Evolutionary conservation across 2,888 invertebrate genomes (phyloP), one percentile per base, ranked within the genome.

Genomic region (Clepsis dumicolana): DNA sequence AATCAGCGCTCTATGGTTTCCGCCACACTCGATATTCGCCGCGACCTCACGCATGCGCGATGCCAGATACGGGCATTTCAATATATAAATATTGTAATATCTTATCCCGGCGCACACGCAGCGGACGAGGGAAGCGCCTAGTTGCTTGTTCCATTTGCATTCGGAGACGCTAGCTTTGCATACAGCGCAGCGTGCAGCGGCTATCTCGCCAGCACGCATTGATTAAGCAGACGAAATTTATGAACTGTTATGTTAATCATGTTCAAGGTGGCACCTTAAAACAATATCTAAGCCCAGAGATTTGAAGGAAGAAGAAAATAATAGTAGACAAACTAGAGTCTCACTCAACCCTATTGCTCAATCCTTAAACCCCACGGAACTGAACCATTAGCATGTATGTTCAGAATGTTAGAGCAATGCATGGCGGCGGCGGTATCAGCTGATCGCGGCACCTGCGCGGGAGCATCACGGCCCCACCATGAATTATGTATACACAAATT

Each of bases 401-500:
- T 25, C 52, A 53, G 25, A 25, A 16, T 12, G 52, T 27, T n/a
- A 4, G 27, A 27, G 52, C 10, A 53, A 53, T 27, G 57, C 18
- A 10, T 48, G 56, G 44, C 8, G 70, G 65, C 66, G 68, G 62
- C 65, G 74, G 68, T 76, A 73, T 71, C 71, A 59, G 70, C 73
- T 69, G 72, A 64, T 73, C 75, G 75, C 73, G 70, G 72, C 72
- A 72, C 69, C 69, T 70, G 73, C 69, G 69, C 68, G 38, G 72
- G 73, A 73, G 71, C 75, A 68, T 77, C 75, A 50, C n/a, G 50
- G 35, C 35, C 69, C 69, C 70, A 57, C 50, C 71, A 79, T 80
- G 79, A 75, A 80, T 81, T 79, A 81, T 80, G 75, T 76, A 81
- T 78, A 72, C 71, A 65, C 70, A 65, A 71, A 72, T 74, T 72